Base-by-base conservation (phyloP, 2,888 invertebrate species). In the Ypsolopha sequella region DNA sequence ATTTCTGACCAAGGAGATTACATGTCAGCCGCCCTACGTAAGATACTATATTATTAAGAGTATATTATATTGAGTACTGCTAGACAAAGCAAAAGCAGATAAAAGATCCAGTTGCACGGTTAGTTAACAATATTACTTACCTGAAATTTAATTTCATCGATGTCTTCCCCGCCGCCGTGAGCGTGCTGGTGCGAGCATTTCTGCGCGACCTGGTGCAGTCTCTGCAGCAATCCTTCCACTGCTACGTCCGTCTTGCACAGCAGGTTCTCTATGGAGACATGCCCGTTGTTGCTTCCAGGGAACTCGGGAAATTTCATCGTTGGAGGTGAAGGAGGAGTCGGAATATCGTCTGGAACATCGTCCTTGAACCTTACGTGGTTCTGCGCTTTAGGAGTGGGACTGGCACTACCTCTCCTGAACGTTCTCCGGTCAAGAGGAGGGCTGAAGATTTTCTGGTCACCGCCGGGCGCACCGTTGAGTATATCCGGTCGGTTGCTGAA, bases 81-180 rank as follows among this genome's bases (percentile, higher is more conserved):
- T 24, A 24, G 24, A 24, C 24, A 24, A 24, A 24, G 4, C 4
- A 24, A 24, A 24, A 24, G 24, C 24, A 24, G 24, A 24, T 24
- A 24, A 2, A 24, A 24, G 24, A 24, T 24, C 2, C 24, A 24
- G 24, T 24, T 24, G 24, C 24, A 24, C 24, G 24, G n/a, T n/a
- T n/a, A n/a, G n/a, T n/a, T n/a, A n/a, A n/a, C n/a, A n/a, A 24
- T 24, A 24, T 24, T 41, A 61, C 78, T 84, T 64, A 90, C 90
- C 82, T 93, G 92, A 68, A 93, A 94, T 70, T 93, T 92, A 43
- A 91, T 89, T 68, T 94, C 93, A 62, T 92, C 91, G 61, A 93
- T 93, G 59, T 91, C 89, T 52, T 90, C 88, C 0, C 93, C 93
- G 1, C 93, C 93, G 0, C 93, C 93, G 47, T 92, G 92, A 0